phyloP scores from a whole-genome alignment of 2,797 vertebrate genomes.

The Eulemur coronatus region DNA sequence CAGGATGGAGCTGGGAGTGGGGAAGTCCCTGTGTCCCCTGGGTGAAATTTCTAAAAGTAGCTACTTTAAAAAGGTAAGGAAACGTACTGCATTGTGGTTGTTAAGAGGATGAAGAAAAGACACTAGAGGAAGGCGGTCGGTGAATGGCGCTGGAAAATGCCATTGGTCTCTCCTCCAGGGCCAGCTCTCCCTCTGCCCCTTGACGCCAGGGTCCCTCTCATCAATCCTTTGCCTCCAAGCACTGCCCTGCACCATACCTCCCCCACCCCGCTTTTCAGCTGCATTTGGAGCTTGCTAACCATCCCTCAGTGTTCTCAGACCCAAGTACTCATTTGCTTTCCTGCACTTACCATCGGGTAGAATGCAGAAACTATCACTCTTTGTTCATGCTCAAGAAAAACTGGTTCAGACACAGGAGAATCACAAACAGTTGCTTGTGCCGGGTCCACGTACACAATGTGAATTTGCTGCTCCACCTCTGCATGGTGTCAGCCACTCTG shows the following conservation, averaged over 20 bases:
- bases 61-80: background rate
- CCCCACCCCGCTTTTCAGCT: background rate
- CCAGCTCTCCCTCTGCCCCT: rapidly evolving
- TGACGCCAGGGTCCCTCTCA: background rate
- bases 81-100: background rate
- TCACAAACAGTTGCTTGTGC: background rate
- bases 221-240: background rate
- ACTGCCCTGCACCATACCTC: background rate
- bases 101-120: background rate
- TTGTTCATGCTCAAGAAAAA: background rate
- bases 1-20: background rate
- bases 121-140: background rate
- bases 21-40: background rate
- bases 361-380: background rate
- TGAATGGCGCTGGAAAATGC: background rate
- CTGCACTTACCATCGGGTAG: rapidly evolving
- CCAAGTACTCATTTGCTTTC: background rate
- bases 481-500: background rate
- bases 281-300: background rate
- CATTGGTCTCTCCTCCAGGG: background rate
- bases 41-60: background rate
- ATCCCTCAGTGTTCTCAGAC: background rate
- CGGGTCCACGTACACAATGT: background rate
- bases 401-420: background rate
- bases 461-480: background rate